Evolutionary conservation across 2,113 vertebrate genomes (phyloP).

Genomic region (Genyomyrus donnyi): DNA sequence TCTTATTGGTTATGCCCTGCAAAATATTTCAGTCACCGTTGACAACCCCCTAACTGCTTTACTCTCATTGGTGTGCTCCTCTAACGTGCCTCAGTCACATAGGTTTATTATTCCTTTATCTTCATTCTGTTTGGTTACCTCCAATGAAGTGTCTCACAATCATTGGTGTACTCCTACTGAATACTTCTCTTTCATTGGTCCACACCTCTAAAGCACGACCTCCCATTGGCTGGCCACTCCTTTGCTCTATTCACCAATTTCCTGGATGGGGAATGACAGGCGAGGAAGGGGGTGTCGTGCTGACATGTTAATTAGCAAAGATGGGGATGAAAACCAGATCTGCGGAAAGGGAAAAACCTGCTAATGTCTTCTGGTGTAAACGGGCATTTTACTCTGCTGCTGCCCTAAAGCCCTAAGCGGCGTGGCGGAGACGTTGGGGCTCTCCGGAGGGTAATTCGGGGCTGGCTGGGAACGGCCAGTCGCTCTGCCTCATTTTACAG

Average conservation of each 20-base stretch:
- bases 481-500: constrained; percentile 80
- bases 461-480: constrained; percentile 96
- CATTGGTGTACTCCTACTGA: not conserved
- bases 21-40: not conserved
- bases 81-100: not conserved
- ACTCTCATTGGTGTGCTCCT: not conserved
- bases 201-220: not conserved
- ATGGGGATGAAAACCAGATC: constrained; percentile 44
- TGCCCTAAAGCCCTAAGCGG: constrained; percentile 85
- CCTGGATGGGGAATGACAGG: not conserved
- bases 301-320: constrained; percentile 69
- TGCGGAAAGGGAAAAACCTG: constrained; percentile 22
- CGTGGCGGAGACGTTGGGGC: constrained; percentile 81
- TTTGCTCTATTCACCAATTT: not conserved
- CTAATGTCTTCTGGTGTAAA: constrained; percentile 85
- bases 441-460: constrained; percentile 90
- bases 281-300: constrained; percentile 6
- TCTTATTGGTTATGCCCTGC: not conserved
- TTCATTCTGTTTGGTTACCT: not conserved
- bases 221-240: not conserved
- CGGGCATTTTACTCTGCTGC: constrained; percentile 81
- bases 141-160: not conserved
- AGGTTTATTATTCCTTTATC: not conserved
- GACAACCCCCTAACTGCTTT: not conserved
- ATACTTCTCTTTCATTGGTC: not conserved